Base-by-base conservation (phyloP, 1,140 invertebrate species). In the Vanessa tameamea region DNA sequence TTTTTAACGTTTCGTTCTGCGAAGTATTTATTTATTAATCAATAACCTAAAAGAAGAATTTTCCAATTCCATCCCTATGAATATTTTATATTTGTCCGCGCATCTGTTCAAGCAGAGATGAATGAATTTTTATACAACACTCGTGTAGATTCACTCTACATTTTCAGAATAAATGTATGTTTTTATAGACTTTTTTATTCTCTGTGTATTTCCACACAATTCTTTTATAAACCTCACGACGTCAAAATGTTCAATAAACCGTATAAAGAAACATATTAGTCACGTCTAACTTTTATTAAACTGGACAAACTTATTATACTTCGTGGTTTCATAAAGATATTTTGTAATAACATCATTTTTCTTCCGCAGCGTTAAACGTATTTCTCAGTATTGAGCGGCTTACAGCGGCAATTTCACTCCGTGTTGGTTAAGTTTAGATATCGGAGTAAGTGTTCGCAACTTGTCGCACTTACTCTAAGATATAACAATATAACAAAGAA, bases 401-500 rank as follows among this genome's bases (percentile, higher is more conserved):
- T 57, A 57, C 55, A 57, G 5, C 12, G 48, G 50, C 16, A 57
- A 13, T 57, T 57, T 57, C 15, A 23, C 11, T 26, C 13, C 16
- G 31, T 47, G n/a, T 13, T 16, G 48, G 37, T 63, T 61, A 7
- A 15, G 15, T 57, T 57, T 26, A 16, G 16, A 23, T 61, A 31
- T 13, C 50, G 23, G 6, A 63, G 14, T 37, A 57, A 57, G 9
- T 13, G 53, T 70, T 69, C 1, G 61, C 66, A 65, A 77, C 72
- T 79, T 78, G 65, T 77, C 75, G 75, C 75, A 77, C 71, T 69
- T 74, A 74, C 69, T 78, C 64, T 73, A 75, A 81, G 72, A 85
- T 66, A 70, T 82, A 80, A 80, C 76, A 70, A 83, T 82, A 82
- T 80, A 84, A 83, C 81, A 84, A 86, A 82, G 84, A 84, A 87